Base-by-base conservation (phyloP, 2,888 invertebrate species). In the Cactoblastis cactorum region DNA sequence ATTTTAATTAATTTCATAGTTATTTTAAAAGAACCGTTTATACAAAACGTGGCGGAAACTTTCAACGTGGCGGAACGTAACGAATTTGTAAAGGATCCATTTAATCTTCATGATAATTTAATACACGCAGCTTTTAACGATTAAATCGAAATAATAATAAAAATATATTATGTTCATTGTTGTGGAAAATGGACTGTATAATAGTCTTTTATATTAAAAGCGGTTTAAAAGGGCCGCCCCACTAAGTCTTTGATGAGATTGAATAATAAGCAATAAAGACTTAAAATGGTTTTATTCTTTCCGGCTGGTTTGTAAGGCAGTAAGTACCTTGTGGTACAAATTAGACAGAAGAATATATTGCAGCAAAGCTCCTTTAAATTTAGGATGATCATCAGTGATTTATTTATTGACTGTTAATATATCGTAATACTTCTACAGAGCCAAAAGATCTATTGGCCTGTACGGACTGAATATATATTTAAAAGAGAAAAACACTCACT, bases 251-350 rank as follows among this genome's bases (percentile, higher is more conserved):
- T 85, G 87, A 87, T 82, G 77, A 80, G 77, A 80, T 80, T 80
- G 80, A 87, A 86, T 85, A 86, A 84, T 82, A 82, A 83, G 76
- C 83, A 70, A 78, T 87, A 83, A 85, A 81, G 80, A 77, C 78
- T 81, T 84, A 81, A 84, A 85, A 85, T 80, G 82, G 76, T 79
- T 80, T 43, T 77, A 80, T 83, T 80, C 79, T 80, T 76, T 74
- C 69, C 78, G 76, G 65, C 69, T 61, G 69, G 73, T 70, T 76
- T 74, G 74, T 73, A 74, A 67, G 63, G 70, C 64, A 69, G 78
- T 71, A 72, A 72, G 75, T 63, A 63, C 12, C 12, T 22, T 14
- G 6, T n/a, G 8, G 19, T 15, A 37, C 17, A 9, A 11, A 37
- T 6, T 37, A 2, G 8, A 35, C 14, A 35, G 34, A 35, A 35